Conservation (phyloP, 2,113 vertebrate species). For the Tragulus kanchil region DNA sequence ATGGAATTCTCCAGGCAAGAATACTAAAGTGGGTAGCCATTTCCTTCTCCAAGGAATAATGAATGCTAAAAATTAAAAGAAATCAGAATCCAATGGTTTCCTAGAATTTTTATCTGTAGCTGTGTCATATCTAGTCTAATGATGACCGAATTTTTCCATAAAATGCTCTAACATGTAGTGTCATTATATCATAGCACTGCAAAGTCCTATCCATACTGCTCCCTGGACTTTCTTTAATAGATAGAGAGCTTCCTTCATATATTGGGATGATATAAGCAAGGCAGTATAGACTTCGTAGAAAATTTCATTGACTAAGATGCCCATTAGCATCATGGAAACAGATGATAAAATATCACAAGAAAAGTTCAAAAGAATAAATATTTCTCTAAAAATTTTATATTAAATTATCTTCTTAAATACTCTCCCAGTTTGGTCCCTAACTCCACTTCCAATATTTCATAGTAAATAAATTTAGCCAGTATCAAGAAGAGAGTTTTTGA, state of each 20-base stretch:
- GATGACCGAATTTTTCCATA: not conserved
- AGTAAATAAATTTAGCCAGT: not conserved
- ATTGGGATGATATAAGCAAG: not conserved
- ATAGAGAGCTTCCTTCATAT: not conserved
- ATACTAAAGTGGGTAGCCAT: too few species aligned
- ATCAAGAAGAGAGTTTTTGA: conserved; percentile 7
- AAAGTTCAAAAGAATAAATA: not conserved
- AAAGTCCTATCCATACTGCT: not conserved
- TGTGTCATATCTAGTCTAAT: not conserved
- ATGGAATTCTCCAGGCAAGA: too few species aligned
- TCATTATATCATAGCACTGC: not conserved
- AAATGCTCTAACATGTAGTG: not conserved
- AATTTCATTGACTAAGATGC: not conserved
- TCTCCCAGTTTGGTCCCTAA: not conserved
- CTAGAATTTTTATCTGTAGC: not conserved
- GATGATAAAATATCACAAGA: not conserved
- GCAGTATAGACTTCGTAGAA: not conserved
- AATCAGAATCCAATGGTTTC: not conserved
- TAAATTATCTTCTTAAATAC: conserved; percentile 10
- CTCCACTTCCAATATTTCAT: not conserved
- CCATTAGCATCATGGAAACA: not conserved
- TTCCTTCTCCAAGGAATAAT: too few species aligned
- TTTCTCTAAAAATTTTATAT: not conserved
- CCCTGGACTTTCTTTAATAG: not conserved
- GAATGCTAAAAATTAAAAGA: not conserved